Percentiles rank a stretch among this genome's conserved stretches.
phyloP scores from a whole-genome alignment of 1,140 invertebrate species.

The Pomacea maculata region DNA sequence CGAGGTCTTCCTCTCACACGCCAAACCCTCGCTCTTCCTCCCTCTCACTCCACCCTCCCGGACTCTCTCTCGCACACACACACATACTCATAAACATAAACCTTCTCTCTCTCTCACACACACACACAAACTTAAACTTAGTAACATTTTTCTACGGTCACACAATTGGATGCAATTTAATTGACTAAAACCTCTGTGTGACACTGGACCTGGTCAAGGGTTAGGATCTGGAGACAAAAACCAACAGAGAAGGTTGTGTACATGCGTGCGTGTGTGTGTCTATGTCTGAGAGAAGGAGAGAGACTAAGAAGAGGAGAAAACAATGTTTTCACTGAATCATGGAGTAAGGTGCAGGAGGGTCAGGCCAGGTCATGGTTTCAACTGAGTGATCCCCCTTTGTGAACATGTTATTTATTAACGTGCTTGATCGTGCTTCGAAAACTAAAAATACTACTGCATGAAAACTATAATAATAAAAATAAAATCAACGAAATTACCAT shows the following conservation, averaged over 20 bases:
- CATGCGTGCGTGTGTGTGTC: not conserved
- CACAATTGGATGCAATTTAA: not conserved
- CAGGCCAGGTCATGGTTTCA: too few relatives aligned
- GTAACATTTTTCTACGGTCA: not conserved
- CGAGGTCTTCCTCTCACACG: too few relatives aligned
- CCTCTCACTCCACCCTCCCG: not conserved
- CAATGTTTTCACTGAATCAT: not conserved
- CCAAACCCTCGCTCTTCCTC: not conserved
- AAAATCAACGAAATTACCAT: too few relatives aligned
- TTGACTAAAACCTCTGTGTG: too few relatives aligned
- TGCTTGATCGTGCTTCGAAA: too few relatives aligned
- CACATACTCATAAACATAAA: not conserved
- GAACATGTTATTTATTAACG: too few relatives aligned
- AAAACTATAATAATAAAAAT: too few relatives aligned
- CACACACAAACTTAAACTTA: conserved; percentile 10
- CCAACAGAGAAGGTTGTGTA: not conserved
- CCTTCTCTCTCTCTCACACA: not conserved
- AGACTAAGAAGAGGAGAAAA: not conserved
- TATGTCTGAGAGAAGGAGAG: not conserved
- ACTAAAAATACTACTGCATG: too few relatives aligned
- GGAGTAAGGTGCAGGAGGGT: not conserved
- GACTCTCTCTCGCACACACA: not conserved
- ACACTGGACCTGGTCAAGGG: too few relatives aligned
- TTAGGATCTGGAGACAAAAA: too few relatives aligned
- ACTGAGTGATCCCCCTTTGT: too few relatives aligned